Conservation (phyloP, 1,140 invertebrate genomes). For the Hyposmocoma kahamanoa region DNA sequence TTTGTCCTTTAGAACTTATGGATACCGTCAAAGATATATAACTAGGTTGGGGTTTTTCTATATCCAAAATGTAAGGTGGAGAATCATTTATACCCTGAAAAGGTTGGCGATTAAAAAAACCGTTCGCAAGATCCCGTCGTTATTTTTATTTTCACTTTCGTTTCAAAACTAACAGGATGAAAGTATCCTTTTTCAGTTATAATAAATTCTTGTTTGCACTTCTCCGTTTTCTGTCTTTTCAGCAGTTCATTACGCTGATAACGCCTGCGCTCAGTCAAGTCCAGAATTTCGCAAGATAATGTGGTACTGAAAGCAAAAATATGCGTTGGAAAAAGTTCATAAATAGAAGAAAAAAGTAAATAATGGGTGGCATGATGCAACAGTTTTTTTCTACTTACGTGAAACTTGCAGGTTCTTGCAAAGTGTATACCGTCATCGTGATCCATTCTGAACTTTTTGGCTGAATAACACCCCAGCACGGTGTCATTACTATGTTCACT, state of each 20-base stretch:
- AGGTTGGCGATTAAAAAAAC: not conserved
- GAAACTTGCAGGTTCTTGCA: slow-evolving; percentile 60
- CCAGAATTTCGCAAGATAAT: slow-evolving; percentile 56
- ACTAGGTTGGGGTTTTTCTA: slow-evolving; percentile 46
- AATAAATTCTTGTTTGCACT: slow-evolving; percentile 61
- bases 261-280: slow-evolving; percentile 44
- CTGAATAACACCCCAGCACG: slow-evolving; percentile 60
- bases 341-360: not conserved
- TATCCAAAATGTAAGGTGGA: slow-evolving; percentile 52
- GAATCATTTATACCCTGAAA: slow-evolving; percentile 55
- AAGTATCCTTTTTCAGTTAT: slow-evolving; percentile 53
- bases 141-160: not conserved
- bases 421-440: slow-evolving; percentile 57
- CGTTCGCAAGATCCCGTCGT: not conserved
- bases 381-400: slow-evolving; percentile 33
- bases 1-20: slow-evolving; percentile 52
- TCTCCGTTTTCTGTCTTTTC: slow-evolving; percentile 45
- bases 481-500: slow-evolving; percentile 59
- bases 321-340: not conserved
- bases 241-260: slow-evolving; percentile 51
- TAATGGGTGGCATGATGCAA: not conserved
- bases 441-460: slow-evolving; percentile 53
- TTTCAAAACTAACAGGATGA: slow-evolving; percentile 37
- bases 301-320: slow-evolving; percentile 39
- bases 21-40: slow-evolving; percentile 51